phyloP scores from a whole-genome alignment of 1,140 invertebrate species.

The Diuraphis noxia region DNA sequence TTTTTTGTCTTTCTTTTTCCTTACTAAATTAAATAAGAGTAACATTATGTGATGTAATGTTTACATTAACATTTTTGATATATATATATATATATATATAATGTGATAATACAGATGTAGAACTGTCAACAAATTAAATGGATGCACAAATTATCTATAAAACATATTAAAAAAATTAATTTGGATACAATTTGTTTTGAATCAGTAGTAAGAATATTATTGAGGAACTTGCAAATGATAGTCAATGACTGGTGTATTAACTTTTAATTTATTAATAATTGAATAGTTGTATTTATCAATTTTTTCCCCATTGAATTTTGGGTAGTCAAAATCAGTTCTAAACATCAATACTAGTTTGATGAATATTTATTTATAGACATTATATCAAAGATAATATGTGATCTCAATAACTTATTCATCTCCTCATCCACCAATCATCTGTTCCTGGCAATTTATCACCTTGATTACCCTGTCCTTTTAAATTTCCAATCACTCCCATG shows the following conservation, averaged over 20 bases:
- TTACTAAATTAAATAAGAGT: neutral
- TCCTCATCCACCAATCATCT: conserved; percentile 55
- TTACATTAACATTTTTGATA: too few species aligned
- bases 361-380: neutral
- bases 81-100: neutral
- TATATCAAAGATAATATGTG: neutral
- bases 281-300: neutral
- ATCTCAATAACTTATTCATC: conserved; percentile 4
- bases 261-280: neutral
- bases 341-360: neutral
- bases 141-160: neutral
- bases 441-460: conserved; percentile 26
- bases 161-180: neutral
- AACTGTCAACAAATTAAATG: neutral
- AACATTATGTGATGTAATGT: neutral
- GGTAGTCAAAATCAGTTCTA: neutral
- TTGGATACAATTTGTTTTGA: conserved; percentile 15
- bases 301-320: neutral
- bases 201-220: neutral
- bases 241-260: conserved; percentile 3
- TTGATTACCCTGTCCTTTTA: conserved; percentile 45
- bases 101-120: neutral
- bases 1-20: neutral
- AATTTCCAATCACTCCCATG: conserved; percentile 54
- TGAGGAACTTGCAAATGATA: neutral